Evolutionary conservation across 1,140 invertebrate genomes (phyloP), one percentile per base, ranked within the genome.

Genomic region (Galendromus occidentalis): DNA sequence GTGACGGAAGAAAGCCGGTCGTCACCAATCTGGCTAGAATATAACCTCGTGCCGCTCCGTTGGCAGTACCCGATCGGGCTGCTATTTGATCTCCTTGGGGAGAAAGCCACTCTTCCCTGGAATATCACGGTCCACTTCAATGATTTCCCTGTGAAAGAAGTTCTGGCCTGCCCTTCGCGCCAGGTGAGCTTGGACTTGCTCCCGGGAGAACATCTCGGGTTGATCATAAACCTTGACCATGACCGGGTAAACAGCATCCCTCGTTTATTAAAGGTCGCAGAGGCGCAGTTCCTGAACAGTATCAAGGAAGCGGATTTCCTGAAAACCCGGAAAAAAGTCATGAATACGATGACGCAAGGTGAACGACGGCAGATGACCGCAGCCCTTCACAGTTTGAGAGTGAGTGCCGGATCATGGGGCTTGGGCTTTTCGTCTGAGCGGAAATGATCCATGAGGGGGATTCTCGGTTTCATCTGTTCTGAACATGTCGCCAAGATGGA

Each of bases 251-350:
- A 39, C 9, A 39, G n/a, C n/a, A n/a, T n/a, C 33, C 9, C 33
- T 39, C 9, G 4, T 39, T 39, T 39, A 6, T 39, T 39, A 29
- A 17, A 59, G 51, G 51, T 59, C 25, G 51, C 51, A 33, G 51
- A 59, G 9, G 51, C 51, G 9, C 51, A 59, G 22, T 59, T 59
- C 22, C n/a, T 59, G 51, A 59, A 59, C 51, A 59, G 51, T 59
- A 12, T 59, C 9, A 59, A 59, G 25, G 51, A 59, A 33, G 51
- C 51, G 51, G 51, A 59, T 25, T 59, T 59, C 22, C 22, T 59
- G 51, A 59, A 59, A 25, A 59, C 51, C 1, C 51, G 51, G 25
- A 59, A 59, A 33, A 59, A 59, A 22, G 33, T 59, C 22, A 59
- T 59, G 51, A 59, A 25, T 5, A 33, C 51, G n/a, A 59, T 59